phyloP scores from a whole-genome alignment of 2,797 vertebrate genomes.

The Hippocampus kuda region DNA sequence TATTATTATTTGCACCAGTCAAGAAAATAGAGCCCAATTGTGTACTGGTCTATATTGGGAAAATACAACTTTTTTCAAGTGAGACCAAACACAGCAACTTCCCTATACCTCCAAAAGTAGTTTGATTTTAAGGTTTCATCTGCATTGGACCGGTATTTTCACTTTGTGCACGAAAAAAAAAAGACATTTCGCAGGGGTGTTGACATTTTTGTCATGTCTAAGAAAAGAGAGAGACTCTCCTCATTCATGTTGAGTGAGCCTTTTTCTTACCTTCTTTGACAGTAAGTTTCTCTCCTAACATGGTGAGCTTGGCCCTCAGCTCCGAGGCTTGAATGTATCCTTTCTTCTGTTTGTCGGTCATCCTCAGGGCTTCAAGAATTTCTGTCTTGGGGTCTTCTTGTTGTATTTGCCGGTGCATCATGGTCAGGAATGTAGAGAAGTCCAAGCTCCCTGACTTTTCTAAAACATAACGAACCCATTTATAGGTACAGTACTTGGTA shows the following conservation, averaged over 20 bases:
- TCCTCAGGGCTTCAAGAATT: constrained; percentile 83
- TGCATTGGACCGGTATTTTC: background rate
- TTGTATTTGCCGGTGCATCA: constrained; percentile 86
- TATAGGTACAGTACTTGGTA: background rate
- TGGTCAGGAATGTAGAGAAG: constrained; percentile 88
- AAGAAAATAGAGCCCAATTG: too few relatives aligned
- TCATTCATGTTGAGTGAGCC: background rate
- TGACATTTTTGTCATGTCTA: background rate
- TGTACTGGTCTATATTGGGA: too few relatives aligned
- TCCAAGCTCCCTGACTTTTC: constrained; percentile 77
- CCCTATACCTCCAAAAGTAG: too few relatives aligned
- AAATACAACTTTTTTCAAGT: too few relatives aligned
- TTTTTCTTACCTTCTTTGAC: constrained; percentile 77
- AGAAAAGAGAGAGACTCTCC: background rate
- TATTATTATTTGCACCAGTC: too few relatives aligned
- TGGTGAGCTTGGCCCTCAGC: constrained; percentile 81
- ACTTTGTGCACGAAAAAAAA: background rate
- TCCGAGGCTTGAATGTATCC: constrained; percentile 75
- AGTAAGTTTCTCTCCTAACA: constrained; percentile 84
- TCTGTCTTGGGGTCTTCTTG: constrained; percentile 86
- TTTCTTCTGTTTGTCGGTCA: constrained; percentile 83
- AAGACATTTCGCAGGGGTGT: too few relatives aligned
- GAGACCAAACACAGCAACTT: too few relatives aligned
- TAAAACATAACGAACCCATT: constrained; percentile 29
- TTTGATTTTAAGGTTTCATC: background rate